A percentile compares a stretch with the other conserved stretches of the same genome.
phyloP scores from a whole-genome alignment of 2,888 invertebrate genomes.

The Ornithoptera alexandrae region DNA sequence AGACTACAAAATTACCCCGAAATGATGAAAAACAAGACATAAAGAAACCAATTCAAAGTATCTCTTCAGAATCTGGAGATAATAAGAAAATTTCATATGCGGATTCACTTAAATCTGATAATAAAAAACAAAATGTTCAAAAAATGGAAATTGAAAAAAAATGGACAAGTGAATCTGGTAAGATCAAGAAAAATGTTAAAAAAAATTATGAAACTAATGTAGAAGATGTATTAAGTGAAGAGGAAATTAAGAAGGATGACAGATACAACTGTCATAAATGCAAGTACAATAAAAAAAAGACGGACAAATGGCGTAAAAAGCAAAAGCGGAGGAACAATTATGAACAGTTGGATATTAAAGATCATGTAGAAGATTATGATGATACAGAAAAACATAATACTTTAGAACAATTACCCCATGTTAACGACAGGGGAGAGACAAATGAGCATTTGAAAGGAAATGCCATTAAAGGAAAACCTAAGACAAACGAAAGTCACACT shows the following conservation, averaged over 20 bases:
- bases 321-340: constrained; percentile 69
- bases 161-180: constrained; percentile 41
- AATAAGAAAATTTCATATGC: constrained; percentile 59
- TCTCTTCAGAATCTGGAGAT: constrained; percentile 14
- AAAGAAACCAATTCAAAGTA: constrained; percentile 30
- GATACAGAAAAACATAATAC: constrained; percentile 53
- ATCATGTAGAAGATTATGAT: constrained; percentile 66
- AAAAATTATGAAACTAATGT: constrained; percentile 64
- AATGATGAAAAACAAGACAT: constrained; percentile 34
- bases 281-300: constrained; percentile 61
- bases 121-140: constrained; percentile 36
- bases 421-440: constrained; percentile 42
- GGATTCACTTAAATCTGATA: constrained; percentile 57
- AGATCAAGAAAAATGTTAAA: constrained; percentile 54
- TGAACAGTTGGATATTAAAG: constrained; percentile 73
- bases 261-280: constrained; percentile 57
- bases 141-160: constrained; percentile 39
- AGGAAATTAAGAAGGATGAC: constrained; percentile 65
- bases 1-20: constrained; percentile 36
- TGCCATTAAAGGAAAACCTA: constrained; percentile 32
- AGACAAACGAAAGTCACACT: constrained; percentile 13
- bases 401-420: constrained; percentile 42
- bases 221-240: constrained; percentile 53
- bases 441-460: constrained; percentile 41
- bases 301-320: constrained; percentile 63